phyloP scores from a whole-genome alignment of 2,888 invertebrate species.

The Rotaria sp. region DNA sequence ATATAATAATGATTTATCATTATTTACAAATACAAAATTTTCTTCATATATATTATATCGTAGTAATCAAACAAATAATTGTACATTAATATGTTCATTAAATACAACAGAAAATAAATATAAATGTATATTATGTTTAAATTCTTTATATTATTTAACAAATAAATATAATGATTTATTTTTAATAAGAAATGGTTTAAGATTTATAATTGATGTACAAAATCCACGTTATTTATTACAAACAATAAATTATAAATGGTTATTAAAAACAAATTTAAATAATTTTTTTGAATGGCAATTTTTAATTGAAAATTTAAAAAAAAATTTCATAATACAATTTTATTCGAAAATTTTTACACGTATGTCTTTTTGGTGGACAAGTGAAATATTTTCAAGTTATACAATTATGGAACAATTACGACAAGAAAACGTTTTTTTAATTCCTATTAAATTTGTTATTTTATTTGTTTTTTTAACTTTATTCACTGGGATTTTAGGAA shows the following conservation, averaged over 20 bases:
- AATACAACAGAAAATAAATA: background rate
- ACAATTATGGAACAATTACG: slow-evolving; percentile 2
- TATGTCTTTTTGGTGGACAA: background rate
- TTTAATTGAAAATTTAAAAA: background rate
- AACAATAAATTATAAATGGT: background rate
- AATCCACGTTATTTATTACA: background rate
- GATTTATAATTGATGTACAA: background rate
- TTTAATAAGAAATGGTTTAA: slow-evolving; percentile 12
- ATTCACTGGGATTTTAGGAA: background rate
- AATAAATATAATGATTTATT: background rate
- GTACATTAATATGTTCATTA: background rate
- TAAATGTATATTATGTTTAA: background rate
- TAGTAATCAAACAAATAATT: background rate
- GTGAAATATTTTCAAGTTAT: slow-evolving; percentile 12
- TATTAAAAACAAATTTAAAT: background rate
- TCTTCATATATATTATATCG: background rate
- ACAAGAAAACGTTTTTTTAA: background rate
- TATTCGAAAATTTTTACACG: background rate
- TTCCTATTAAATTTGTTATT: background rate
- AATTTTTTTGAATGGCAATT: background rate
- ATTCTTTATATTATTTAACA: background rate
- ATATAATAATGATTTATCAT: background rate
- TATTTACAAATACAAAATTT: background rate
- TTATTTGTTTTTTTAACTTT: background rate
- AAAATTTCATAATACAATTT: background rate